Conservation (phyloP, 2,888 invertebrate species). For the Brachypalpus laphriformis region DNA sequence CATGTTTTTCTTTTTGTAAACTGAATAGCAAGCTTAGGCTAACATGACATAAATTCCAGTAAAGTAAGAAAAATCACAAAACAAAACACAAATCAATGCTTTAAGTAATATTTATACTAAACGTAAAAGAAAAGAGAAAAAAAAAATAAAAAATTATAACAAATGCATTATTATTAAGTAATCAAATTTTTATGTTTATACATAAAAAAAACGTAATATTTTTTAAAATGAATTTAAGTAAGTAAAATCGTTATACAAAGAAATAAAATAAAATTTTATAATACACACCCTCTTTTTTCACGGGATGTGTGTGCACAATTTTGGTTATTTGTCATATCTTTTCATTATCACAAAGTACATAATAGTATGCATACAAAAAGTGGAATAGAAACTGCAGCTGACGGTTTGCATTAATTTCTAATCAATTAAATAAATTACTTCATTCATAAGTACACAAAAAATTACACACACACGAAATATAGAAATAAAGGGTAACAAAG, state of each 20-base stretch:
- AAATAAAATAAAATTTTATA: background rate
- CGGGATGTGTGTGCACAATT: constrained; percentile 7
- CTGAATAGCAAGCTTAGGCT: background rate
- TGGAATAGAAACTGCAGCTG: background rate
- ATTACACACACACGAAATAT: background rate
- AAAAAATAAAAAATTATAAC: constrained; percentile 13
- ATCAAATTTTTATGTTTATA: constrained; percentile 58
- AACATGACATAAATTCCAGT: no score
- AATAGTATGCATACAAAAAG: background rate
- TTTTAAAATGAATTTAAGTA: background rate
- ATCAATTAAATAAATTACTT: constrained; percentile 29
- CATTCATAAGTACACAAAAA: constrained; percentile 20
- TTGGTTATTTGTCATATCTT: constrained; percentile 48
- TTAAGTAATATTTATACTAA: constrained; percentile 66
- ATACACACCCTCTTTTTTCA: background rate
- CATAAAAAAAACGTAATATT: constrained; percentile 23
- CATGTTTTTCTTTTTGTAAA: background rate
- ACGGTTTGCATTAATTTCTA: constrained; percentile 6
- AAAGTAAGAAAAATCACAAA: constrained; percentile 20
- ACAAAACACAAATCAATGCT: constrained; percentile 53
- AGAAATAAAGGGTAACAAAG: background rate
- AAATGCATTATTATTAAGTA: constrained; percentile 28
- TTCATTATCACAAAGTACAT: constrained; percentile 46
- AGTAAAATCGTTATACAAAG: background rate
- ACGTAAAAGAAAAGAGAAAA: constrained; percentile 18